Base-by-base conservation (phyloP, 53 echinoderm and acorn worm genomes). In the Echinarachnius parma region DNA sequence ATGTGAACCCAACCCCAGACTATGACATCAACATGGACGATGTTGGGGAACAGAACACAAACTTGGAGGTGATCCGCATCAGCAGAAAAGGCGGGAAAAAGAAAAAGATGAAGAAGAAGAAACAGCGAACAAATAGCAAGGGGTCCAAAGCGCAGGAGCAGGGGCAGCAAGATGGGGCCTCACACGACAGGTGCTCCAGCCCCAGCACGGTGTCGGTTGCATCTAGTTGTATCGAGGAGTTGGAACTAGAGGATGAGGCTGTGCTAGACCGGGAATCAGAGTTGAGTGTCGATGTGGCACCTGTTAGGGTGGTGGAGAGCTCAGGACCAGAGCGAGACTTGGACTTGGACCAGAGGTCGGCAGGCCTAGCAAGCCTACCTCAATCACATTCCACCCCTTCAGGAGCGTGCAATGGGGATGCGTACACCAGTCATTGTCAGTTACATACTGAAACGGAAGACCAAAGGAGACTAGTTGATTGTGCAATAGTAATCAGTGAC, bases 1-100 rank as follows among this genome's bases (percentile, higher is more conserved):
- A n/a, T n/a, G n/a, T n/a, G n/a, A n/a, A 56, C 74, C 37, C 74
- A n/a, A 72, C 74, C 16, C 74, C 74, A 2, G 74, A 72, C 42
- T 72, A 56, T 25, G 74, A 72, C 32, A 72, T 72, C 45, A 72
- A 72, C 21, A 72, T 72, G 74, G 74, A 72, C 42, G 56, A 72
- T 19, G 74, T 72, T 0, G 74, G 25, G 1, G 74, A 72, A 37
- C 74, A 72, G 26, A 57, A 72, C 28, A 55, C 55, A 42, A 56
- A 56, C 57, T 20, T 72, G 13, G 74, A 72, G 42, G 74, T 72
- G 21, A 72, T 72, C 20, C 74, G 74, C 35, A 72, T 72, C 74
- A 34, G 56, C 35, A 72, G 56, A 57, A 72, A 57, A 21, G 37
- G 46, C 16, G 18, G 18, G 52, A 50, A 19, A 50, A 19, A 50